Base-by-base conservation (phyloP, 2,113 vertebrate species). In the Melanotaenia duboulayi region DNA sequence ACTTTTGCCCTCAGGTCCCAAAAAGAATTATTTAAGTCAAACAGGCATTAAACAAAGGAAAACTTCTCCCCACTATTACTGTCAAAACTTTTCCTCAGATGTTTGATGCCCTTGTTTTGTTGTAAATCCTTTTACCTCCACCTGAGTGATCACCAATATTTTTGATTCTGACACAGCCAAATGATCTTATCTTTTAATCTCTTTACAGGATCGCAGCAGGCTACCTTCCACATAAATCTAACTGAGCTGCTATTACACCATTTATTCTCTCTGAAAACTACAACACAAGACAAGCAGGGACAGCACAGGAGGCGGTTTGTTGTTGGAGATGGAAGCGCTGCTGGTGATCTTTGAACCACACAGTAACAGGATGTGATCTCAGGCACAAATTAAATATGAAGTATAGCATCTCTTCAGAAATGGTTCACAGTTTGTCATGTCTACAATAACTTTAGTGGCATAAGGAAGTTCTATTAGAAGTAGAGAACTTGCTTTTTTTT, bases 171-270 rank as follows among this genome's bases (percentile, higher is more conserved):
- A 80, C 78, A 83, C 67, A 62, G 73, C 59, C 58, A 61, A 67
- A 81, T 69, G 48, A 82, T 80, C 50, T 71, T 69, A 84, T 82
- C 75, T 76, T 76, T 80, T 85, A 89, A 90, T 87, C 74, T 72
- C 50, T 66, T 87, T 77, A 74, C 80, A 86, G 54, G 74, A 76
- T 71, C 64, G 40, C 39, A 59, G 54, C 24, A 65, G 32, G 42
- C 67, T 19, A 37, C 74, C 68, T 48, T 68, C 74, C 63, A 32
- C 56, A 65, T 76, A 66, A 86, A 85, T 57, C 52, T 55, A 68
- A 73, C 66, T 61, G 61, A 78, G 80, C 65, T 44, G 62, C 65
- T 72, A 54, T 71, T 32, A 71, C 24, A 69, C 58, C 49, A 22
- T 73, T 59, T 22, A 46, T 57, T 22, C 51, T 9, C 3, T 63